Base-by-base conservation (phyloP, 2,888 invertebrate genomes). In the Eurois occulta region DNA sequence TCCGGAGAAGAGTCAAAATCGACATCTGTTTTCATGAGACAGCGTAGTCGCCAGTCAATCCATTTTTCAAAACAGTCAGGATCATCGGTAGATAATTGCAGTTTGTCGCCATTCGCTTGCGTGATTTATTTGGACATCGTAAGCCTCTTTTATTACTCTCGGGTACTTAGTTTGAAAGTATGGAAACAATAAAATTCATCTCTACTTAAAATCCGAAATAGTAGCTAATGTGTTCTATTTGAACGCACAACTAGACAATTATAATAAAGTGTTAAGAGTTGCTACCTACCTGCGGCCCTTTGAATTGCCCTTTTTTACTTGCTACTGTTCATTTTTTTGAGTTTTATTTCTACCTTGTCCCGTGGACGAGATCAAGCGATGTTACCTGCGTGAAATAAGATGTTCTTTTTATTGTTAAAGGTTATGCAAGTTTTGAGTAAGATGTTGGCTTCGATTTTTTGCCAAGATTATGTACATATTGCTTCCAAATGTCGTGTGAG, bases 261-360 rank as follows among this genome's bases (percentile, higher is more conserved):
- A 90, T 81, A 92, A 89, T 85, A 86, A 87, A 88, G 89, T 90
- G 89, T 88, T 87, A 88, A 88, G 86, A 88, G 79, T 75, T 83
- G 89, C 92, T 94, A 94, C 94, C 92, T 94, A 94, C 94, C 94
- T 94, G 94, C 89, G 87, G 85, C 84, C 87, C 88, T 91, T 90
- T 89, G 81, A 86, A 70, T 83, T 78, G 86, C 78, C 78, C 78
- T 87, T 90, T 91, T 92, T 90, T 90, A 82, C 84, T 81, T 77
- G 91, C 91, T 91, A 91, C 92, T 88, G 87, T 88, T 85, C 58
- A 80, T 69, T 81, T 87, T 87, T 82, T 85, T 80, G 38, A 69
- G 71, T 43, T 77, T 41, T 66, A 81, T 81, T 87, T 80, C 67
- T 82, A 68, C 75, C 71, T 64, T 74, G 72, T 78, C 81, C 75